phyloP scores from a whole-genome alignment of 2,888 invertebrate genomes.

The Trichopoda pennipes region DNA sequence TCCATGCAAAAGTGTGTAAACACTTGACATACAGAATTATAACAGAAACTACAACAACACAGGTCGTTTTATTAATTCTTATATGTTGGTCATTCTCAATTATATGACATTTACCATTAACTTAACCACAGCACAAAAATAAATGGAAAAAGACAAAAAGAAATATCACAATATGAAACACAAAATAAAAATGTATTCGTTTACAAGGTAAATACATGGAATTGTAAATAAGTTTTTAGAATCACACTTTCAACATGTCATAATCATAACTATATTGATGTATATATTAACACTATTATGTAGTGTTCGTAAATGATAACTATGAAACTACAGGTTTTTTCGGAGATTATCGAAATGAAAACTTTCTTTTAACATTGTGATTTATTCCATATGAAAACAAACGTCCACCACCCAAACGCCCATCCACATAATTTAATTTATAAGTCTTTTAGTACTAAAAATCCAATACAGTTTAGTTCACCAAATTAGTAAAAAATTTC shows the following conservation, averaged over 20 bases:
- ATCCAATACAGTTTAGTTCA: too few relatives aligned
- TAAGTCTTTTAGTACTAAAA: too few relatives aligned
- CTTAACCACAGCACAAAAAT: constrained; percentile 34
- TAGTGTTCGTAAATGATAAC: too few relatives aligned
- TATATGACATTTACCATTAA: constrained; percentile 53
- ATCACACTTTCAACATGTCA: not conserved
- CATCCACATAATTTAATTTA: too few relatives aligned
- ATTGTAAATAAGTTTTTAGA: not conserved
- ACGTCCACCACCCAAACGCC: too few relatives aligned
- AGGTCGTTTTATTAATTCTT: constrained; percentile 58
- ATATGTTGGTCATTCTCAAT: constrained; percentile 58
- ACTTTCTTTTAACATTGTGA: too few relatives aligned
- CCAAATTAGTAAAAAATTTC: too few relatives aligned
- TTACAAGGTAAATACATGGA: not conserved
- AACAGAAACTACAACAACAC: constrained; percentile 16
- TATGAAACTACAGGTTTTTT: too few relatives aligned
- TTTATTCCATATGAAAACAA: too few relatives aligned
- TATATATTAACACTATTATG: too few relatives aligned
- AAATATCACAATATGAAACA: not conserved
- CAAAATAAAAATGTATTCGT: not conserved
- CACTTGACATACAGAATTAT: not conserved
- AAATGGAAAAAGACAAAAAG: not conserved
- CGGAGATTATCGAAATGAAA: too few relatives aligned
- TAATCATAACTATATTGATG: not conserved
- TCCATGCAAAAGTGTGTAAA: not conserved